These are phyloP conservation scores for Parelbella ahira DNA, from an alignment of 2,888 invertebrate species.

Conservation along the genomic window DNA sequence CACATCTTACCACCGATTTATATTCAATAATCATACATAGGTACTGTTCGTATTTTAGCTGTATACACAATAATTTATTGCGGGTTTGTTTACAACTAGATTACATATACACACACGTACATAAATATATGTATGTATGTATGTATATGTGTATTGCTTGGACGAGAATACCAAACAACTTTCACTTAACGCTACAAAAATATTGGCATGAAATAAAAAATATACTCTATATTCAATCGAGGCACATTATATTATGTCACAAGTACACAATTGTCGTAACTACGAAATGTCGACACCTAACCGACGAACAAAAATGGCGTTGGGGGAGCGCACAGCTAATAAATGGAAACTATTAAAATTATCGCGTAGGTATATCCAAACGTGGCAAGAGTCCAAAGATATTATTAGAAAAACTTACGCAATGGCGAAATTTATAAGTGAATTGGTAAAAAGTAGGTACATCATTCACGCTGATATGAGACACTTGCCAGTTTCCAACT, in stretches of 20 bases:
- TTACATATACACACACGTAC: conserved; percentile 30
- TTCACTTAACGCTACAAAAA: conserved; percentile 34
- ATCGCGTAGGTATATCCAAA: conserved; percentile 32
- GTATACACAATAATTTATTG: conserved; percentile 36
- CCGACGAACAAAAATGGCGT: conserved; percentile 17
- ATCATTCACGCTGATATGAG: too few relatives aligned
- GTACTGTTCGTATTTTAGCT: conserved; percentile 26
- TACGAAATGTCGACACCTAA: conserved; percentile 21
- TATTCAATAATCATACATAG: conserved; percentile 13
- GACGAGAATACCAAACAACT: conserved; percentile 8
- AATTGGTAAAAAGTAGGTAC: too few relatives aligned
- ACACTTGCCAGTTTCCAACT: too few relatives aligned
- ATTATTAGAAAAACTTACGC: conserved; percentile 24
- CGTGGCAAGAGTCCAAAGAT: conserved; percentile 44
- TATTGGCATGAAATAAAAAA: conserved; percentile 41
- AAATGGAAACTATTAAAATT: too few relatives aligned
- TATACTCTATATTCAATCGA: conserved; percentile 39
- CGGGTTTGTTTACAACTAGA: conserved; percentile 30
- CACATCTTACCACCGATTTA: conserved; percentile 12
- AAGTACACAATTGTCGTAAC: conserved; percentile 27
- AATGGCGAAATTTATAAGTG: too few relatives aligned
- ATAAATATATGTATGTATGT: too few relatives aligned
- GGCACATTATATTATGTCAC: conserved; percentile 37
- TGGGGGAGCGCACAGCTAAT: too few relatives aligned
- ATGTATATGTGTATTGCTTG: conserved; percentile 26